Conservation (phyloP, 2,888 invertebrate genomes). For the Conus canariensis region DNA sequence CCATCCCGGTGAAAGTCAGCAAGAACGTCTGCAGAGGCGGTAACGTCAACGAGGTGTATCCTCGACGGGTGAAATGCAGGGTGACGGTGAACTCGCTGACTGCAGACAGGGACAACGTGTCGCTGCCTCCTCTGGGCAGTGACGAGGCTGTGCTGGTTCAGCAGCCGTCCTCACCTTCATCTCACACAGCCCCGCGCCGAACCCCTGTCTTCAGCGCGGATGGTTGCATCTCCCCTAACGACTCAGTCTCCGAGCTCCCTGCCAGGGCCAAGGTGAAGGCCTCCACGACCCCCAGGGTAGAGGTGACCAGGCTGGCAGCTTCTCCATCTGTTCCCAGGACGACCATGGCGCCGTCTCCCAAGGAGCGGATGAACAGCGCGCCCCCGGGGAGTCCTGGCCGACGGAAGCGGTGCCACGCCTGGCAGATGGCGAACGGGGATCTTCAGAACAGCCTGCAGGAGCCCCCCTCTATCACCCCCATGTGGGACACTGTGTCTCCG, state of each 20-base stretch:
- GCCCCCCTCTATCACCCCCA: conserved; percentile 54
- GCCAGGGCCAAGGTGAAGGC: conserved; percentile 13
- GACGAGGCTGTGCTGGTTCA: not conserved
- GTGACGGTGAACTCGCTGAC: not conserved
- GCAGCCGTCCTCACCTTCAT: not conserved
- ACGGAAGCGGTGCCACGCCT: conserved; percentile 50
- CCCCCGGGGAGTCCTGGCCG: conserved; percentile 14
- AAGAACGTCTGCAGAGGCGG: not conserved
- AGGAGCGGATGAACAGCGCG: conserved; percentile 29
- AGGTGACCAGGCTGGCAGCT: not conserved
- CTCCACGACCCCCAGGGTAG: not conserved
- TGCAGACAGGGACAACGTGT: conserved; percentile 13
- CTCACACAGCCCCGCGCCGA: not conserved
- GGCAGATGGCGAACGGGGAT: conserved; percentile 57
- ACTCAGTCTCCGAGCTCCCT: conserved; percentile 37
- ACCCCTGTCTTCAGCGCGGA: conserved; percentile 45
- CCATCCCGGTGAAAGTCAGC: not conserved
- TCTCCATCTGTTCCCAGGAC: not conserved
- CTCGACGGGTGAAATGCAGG: not conserved
- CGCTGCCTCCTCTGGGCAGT: not conserved
- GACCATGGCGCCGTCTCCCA: not conserved
- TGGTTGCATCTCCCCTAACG: conserved; percentile 52
- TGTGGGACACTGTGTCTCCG: conserved; percentile 51
- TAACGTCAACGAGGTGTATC: not conserved
- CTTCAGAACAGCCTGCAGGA: conserved; percentile 42